These are phyloP conservation scores for Tachina lurida DNA, from an alignment of 2,888 invertebrate genomes.

Conservation along the genomic window DNA sequence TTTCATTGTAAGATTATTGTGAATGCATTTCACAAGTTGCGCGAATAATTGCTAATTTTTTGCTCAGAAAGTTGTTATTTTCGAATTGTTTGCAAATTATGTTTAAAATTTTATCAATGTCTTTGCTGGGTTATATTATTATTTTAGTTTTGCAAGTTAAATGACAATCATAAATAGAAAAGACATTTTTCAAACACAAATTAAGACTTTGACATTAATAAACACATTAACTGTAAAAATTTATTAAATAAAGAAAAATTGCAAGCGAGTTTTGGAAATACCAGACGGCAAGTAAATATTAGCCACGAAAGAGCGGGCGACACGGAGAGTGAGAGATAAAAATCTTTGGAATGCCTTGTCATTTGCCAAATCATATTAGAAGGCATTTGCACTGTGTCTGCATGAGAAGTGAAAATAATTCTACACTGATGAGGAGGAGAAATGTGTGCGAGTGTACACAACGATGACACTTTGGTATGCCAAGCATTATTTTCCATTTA, in stretches of 20 bases:
- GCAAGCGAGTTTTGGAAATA: constrained; percentile 29
- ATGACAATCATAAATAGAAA: constrained; percentile 23
- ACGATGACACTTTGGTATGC: constrained; percentile 64
- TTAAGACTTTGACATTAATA: constrained; percentile 50
- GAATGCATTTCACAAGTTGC: no score
- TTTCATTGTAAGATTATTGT: no score
- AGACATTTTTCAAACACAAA: constrained; percentile 29
- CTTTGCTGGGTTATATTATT: background rate
- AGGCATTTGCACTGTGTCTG: constrained; percentile 12
- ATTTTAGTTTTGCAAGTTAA: background rate
- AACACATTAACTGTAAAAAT: constrained; percentile 58
- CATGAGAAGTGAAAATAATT: constrained; percentile 21
- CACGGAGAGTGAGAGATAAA: background rate
- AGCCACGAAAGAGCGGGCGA: background rate
- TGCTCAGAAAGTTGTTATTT: no score
- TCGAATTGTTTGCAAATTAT: no score
- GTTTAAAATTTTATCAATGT: no score
- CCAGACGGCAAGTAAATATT: background rate
- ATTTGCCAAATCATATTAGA: constrained; percentile 32
- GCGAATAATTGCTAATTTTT: no score
- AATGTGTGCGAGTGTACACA: constrained; percentile 12
- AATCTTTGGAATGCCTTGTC: constrained; percentile 47
- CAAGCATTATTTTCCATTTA: constrained; percentile 14
- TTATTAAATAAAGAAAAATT: constrained; percentile 37
- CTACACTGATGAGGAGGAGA: background rate